Conservation (phyloP, 2,888 invertebrate species). For the Lycia hirtaria region DNA sequence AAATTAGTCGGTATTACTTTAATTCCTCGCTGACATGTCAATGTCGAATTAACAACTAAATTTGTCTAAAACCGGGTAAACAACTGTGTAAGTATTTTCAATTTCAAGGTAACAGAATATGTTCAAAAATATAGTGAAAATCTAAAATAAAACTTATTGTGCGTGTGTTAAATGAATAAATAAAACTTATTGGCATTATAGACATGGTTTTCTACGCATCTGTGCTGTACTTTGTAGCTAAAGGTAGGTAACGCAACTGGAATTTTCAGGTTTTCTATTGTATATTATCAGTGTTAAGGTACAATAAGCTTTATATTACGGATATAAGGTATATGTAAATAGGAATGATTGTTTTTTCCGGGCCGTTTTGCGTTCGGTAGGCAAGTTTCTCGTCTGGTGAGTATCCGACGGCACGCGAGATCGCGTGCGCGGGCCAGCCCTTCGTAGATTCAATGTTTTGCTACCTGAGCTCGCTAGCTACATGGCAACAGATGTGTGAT, state of each 20-base stretch:
- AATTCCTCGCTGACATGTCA: slow-evolving; percentile 16
- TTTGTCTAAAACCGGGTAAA: slow-evolving; percentile 15
- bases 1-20: slow-evolving; percentile 29
- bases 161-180: slow-evolving; percentile 48
- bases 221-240: too few relatives aligned
- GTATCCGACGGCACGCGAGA: slow-evolving; percentile 74
- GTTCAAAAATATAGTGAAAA: background rate
- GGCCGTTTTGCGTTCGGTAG: slow-evolving; percentile 60
- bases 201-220: slow-evolving; percentile 53
- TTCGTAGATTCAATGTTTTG: slow-evolving; percentile 45
- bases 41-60: slow-evolving; percentile 36
- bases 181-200: slow-evolving; percentile 53
- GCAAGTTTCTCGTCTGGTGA: slow-evolving; percentile 57
- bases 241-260: slow-evolving; percentile 30
- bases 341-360: slow-evolving; percentile 60
- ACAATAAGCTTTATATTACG: slow-evolving; percentile 45
- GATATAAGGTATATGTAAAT: slow-evolving; percentile 49
- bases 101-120: slow-evolving; percentile 10
- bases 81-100: slow-evolving; percentile 3
- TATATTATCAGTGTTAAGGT: slow-evolving; percentile 8
- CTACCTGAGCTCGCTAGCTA: slow-evolving; percentile 51
- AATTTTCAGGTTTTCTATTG: slow-evolving; percentile 6
- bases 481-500: slow-evolving; percentile 47
- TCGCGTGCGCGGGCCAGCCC: slow-evolving; percentile 68
- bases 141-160: slow-evolving; percentile 10